Percentiles rank a stretch among this genome's conserved stretches.
These are phyloP conservation scores for Pemphigus obesinymphae DNA, from an alignment of 1,140 invertebrate genomes.

Conservation along the genomic window DNA sequence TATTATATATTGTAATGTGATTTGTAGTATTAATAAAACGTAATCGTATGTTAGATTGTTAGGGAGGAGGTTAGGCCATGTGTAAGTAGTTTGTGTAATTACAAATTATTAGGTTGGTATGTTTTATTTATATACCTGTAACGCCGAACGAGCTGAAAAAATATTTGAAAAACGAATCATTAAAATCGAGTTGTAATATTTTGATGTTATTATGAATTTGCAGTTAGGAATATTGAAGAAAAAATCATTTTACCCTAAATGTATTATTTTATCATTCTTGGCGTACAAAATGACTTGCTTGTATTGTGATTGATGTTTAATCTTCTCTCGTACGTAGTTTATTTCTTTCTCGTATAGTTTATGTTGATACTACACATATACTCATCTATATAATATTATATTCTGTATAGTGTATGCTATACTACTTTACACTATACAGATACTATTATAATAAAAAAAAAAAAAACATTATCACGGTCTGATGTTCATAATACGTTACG, in stretches of 20 bases:
- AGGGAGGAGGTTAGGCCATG: too few relatives aligned
- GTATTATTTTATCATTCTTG: not conserved
- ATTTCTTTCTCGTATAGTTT: too few relatives aligned
- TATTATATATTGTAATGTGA: not conserved
- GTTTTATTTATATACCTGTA: too few relatives aligned
- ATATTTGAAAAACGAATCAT: too few relatives aligned
- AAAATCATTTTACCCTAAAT: not conserved
- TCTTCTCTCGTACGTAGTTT: not conserved
- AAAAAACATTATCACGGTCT: not conserved
- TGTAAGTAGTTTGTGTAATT: too few relatives aligned
- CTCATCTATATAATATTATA: not conserved
- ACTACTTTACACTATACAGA: not conserved
- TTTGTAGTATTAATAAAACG: not conserved
- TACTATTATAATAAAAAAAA: not conserved
- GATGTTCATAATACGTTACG: constrained; percentile 21
- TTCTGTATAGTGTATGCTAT: not conserved
- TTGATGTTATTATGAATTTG: too few relatives aligned
- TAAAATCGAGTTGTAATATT: too few relatives aligned
- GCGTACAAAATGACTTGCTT: not conserved
- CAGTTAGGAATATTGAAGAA: not conserved
- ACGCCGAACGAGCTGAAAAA: too few relatives aligned
- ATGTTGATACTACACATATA: not conserved
- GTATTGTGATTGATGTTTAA: constrained; percentile 28
- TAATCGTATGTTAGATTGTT: not conserved
- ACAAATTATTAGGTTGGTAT: too few relatives aligned